phyloP scores from a whole-genome alignment of 1,140 invertebrate species.

The Samia ricini region DNA sequence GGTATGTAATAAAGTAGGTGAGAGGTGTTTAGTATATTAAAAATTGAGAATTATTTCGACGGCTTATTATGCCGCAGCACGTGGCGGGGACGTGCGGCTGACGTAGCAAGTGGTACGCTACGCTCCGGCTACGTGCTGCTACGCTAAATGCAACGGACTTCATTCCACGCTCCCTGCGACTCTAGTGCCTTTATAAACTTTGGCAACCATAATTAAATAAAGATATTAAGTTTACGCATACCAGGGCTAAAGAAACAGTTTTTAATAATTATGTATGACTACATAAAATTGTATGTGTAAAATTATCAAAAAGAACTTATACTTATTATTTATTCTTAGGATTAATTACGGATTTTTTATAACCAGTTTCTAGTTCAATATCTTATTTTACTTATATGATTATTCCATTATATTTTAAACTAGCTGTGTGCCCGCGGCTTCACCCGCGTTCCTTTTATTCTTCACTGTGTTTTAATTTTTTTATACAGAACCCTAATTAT shows the following conservation, averaged over 20 bases:
- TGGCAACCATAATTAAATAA: neutral
- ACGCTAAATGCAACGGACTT: conserved; percentile 27
- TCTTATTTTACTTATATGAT: no score
- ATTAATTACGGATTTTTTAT: no score
- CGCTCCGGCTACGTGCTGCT: conserved; percentile 23
- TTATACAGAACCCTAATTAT: no score
- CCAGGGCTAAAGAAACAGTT: neutral
- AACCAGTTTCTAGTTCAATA: no score
- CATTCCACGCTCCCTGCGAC: conserved; percentile 21
- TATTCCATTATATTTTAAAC: no score
- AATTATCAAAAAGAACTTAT: no score
- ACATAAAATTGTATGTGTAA: no score
- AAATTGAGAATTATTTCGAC: conserved; percentile 50
- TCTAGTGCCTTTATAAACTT: conserved; percentile 20
- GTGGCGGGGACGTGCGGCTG: conserved; percentile 11
- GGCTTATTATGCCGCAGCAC: conserved; percentile 51
- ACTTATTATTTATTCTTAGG: no score
- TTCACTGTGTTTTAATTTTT: no score
- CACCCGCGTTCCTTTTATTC: no score
- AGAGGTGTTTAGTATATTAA: neutral
- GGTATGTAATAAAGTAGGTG: neutral
- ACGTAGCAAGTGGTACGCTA: conserved; percentile 29
- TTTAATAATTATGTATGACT: neutral
- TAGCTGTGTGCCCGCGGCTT: no score
- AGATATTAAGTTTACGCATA: neutral